Evolutionary conservation across 64 coral and sea anemone genomes (phyloP).

Genomic region (Catalaphyllia jardinei): DNA sequence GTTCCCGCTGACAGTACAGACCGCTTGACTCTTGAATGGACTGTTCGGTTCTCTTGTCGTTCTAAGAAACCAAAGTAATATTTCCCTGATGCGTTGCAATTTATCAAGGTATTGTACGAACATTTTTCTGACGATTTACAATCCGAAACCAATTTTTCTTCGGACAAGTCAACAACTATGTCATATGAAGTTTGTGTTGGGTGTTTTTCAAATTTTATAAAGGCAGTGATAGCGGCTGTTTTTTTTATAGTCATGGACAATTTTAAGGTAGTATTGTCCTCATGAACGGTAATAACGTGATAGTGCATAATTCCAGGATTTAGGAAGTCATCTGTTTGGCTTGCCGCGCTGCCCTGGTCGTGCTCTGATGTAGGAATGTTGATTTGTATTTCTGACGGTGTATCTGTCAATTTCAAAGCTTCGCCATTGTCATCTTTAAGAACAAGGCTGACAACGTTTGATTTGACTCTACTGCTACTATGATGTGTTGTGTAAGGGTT

Average conservation of each 20-base stretch:
- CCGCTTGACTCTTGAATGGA: neutral
- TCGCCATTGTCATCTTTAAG: neutral
- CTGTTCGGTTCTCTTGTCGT: neutral
- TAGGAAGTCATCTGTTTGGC: neutral
- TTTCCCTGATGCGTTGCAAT: neutral
- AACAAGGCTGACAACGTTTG: constrained; percentile 2
- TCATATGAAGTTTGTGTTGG: neutral
- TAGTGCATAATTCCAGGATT: constrained; percentile 6
- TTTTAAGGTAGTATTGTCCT: neutral
- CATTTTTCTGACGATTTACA: neutral
- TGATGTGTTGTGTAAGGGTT: neutral
- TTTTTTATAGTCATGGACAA: neutral
- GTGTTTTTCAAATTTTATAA: neutral
- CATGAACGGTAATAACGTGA: neutral
- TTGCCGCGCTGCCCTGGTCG: neutral
- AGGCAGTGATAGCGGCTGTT: neutral
- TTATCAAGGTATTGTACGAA: neutral
- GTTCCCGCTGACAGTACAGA: neutral
- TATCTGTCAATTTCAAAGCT: neutral
- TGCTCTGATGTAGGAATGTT: neutral
- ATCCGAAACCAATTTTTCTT: neutral
- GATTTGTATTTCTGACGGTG: neutral
- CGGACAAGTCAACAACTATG: neutral
- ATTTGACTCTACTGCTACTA: neutral
- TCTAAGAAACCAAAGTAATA: neutral